Conservation (phyloP, 1,140 invertebrate species). For the Teleogryllus occipitalis region DNA sequence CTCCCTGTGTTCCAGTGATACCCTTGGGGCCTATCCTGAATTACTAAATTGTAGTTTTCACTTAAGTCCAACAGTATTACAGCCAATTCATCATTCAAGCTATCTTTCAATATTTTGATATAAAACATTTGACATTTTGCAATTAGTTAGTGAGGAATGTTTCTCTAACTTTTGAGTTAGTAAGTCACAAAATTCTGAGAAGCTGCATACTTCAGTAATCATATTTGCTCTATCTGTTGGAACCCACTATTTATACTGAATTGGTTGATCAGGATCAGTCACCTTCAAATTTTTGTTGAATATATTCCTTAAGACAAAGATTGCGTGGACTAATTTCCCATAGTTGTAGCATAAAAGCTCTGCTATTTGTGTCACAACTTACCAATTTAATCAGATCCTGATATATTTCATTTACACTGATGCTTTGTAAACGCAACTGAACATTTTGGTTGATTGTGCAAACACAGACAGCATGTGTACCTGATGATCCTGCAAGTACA, state of each 20-base stretch:
- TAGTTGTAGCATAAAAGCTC: background rate
- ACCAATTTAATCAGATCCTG: no score
- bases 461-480: no score
- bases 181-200: background rate
- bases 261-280: conserved; percentile 1
- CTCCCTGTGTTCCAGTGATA: background rate
- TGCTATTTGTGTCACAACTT: background rate
- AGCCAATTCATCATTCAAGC: no score
- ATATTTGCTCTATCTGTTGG: background rate
- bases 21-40: background rate
- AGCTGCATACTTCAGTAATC: background rate
- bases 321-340: background rate
- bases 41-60: background rate
- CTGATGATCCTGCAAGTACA: no score
- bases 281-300: background rate
- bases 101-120: no score
- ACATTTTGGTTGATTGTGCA: no score
- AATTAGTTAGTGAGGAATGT: no score
- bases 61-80: background rate
- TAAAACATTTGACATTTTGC: no score
- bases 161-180: background rate
- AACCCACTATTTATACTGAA: background rate
- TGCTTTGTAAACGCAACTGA: no score
- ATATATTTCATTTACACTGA: no score
- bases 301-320: background rate